phyloP scores from a whole-genome alignment of 2,113 vertebrate genomes.

The Dendrocopos noguchii region DNA sequence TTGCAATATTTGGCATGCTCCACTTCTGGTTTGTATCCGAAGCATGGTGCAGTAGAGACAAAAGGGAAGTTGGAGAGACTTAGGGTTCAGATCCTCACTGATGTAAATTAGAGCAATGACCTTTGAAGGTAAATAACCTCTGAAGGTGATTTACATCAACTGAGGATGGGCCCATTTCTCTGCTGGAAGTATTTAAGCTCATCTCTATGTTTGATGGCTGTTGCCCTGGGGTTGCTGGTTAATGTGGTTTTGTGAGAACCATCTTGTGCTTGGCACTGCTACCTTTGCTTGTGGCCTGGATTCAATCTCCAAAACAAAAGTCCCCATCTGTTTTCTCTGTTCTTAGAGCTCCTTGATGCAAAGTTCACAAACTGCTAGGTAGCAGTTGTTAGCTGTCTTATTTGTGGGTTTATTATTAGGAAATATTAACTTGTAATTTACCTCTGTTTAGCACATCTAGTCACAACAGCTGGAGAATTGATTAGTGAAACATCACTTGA shows the following conservation, averaged over 20 bases:
- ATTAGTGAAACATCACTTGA: background rate
- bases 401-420: background rate
- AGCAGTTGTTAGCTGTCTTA: background rate
- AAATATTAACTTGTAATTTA: background rate
- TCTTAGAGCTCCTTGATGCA: background rate
- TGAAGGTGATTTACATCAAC: background rate
- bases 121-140: background rate
- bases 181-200: background rate
- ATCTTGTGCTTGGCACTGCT: background rate
- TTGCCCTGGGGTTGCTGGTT: background rate
- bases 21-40: background rate
- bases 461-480: background rate
- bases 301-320: conserved; percentile 9
- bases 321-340: background rate
- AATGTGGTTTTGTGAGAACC: background rate
- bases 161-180: background rate
- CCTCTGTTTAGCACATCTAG: background rate
- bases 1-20: background rate
- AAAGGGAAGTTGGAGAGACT: background rate
- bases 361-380: background rate
- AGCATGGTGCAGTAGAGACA: background rate
- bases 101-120: background rate
- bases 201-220: background rate
- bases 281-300: background rate
- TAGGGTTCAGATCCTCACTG: background rate